Base-by-base conservation (phyloP, 2,888 invertebrate genomes). In the Drosophila neonasuta region DNA sequence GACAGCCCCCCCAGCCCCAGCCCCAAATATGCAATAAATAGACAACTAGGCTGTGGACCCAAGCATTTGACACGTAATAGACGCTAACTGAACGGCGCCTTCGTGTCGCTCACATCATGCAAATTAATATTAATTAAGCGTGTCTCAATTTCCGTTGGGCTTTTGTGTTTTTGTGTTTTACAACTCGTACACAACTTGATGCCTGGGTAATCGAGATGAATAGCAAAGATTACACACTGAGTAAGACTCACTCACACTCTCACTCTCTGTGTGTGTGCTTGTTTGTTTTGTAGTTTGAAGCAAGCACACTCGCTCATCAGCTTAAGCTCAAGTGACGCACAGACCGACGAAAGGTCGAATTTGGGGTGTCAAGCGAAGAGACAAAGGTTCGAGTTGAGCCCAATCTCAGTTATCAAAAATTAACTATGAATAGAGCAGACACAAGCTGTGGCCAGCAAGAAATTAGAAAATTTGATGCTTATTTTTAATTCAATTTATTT, bases 91-190 rank as follows among this genome's bases (percentile, higher is more conserved):
- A 54, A 39, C 41, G 69, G 60, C 62, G 67, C 65, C 68, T 55
- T 67, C 64, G 58, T 67, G 75, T 73, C 71, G 73, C 80, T 55
- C 80, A 79, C 45, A 72, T 74, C 71, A 87, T 84, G 82, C 81
- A 85, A 82, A 82, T 82, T 84, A 87, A 82, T 84, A 82, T 84
- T 82, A 86, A 86, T 82, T 82, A 84, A 71, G 69, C 58, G 69
- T 66, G 74, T 74, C 78, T 81, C 69, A 80, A 59, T 77, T 77
- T 74, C 63, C 77, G 77, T 64, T 64, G 49, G 60, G 60, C 45
- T 72, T 51, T 72, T 63, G 54, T 64, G 58, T 59, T 36, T 36
- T 64, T 20, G 20, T 20, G 10, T 49, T 60, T 49, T 41, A 41
- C 58, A 39, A 13, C 39, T 41, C 39, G 39, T 6, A 29, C 54